These are phyloP conservation scores for Xenopus borealis DNA, from an alignment of 2,113 vertebrate genomes.

Conservation along the genomic window DNA sequence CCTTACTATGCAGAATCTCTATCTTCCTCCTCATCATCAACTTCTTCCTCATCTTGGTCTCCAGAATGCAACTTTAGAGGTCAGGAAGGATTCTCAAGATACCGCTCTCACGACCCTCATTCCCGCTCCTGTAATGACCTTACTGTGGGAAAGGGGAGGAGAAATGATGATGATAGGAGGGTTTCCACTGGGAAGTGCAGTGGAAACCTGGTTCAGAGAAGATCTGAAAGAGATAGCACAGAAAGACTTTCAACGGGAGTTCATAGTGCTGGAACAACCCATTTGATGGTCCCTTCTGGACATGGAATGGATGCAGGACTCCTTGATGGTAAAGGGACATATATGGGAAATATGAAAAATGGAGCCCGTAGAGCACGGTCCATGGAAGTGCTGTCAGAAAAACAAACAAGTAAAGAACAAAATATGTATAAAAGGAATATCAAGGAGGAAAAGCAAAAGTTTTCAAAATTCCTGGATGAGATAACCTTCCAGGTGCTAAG, in stretches of 20 bases:
- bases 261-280: background rate
- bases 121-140: slow-evolving; percentile 63
- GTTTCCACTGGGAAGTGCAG: slow-evolving; percentile 40
- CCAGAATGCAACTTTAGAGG: slow-evolving; percentile 60
- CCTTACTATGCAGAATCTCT: slow-evolving; percentile 36
- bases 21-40: slow-evolving; percentile 48
- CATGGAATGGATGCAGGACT: slow-evolving; percentile 50
- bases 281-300: background rate
- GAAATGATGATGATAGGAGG: slow-evolving; percentile 53
- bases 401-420: slow-evolving; percentile 27
- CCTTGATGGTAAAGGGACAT: background rate
- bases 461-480: slow-evolving; percentile 78
- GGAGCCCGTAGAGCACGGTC: slow-evolving; percentile 66
- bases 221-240: background rate
- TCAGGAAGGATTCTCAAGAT: slow-evolving; percentile 46
- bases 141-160: slow-evolving; percentile 16
- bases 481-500: slow-evolving; percentile 77
- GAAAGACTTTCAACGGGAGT: slow-evolving; percentile 2
- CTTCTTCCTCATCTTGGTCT: slow-evolving; percentile 62
- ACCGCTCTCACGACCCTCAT: slow-evolving; percentile 49
- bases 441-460: slow-evolving; percentile 69
- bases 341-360: slow-evolving; percentile 50
- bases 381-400: slow-evolving; percentile 64
- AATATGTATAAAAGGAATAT: slow-evolving; percentile 39
- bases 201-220: background rate